A percentile compares a stretch with the other conserved stretches of the same genome.
Evolutionary conservation across 35 echinoderm and acorn worm genomes (phyloP).

Genomic region (Heliocidaris tuberculata): DNA sequence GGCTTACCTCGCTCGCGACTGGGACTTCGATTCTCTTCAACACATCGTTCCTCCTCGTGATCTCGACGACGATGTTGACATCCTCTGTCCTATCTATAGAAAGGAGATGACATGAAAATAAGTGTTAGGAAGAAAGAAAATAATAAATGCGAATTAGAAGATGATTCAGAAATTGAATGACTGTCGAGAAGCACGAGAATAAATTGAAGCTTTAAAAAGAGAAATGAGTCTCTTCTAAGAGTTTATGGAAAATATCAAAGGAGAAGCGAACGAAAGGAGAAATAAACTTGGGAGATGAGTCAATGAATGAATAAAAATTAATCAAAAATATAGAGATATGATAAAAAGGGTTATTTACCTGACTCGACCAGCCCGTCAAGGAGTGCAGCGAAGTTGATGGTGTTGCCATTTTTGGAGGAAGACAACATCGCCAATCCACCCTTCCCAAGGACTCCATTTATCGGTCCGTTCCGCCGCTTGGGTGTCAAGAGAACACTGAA

Average conservation of each 20-base stretch:
- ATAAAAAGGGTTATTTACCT: slow-evolving; percentile 1
- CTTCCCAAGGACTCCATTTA: slow-evolving; percentile 33
- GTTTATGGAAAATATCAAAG: too few species aligned
- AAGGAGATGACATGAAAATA: neutral
- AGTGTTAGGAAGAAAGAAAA: too few species aligned
- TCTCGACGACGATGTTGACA: slow-evolving; percentile 41
- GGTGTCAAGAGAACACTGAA: slow-evolving; percentile 67
- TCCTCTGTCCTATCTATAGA: slow-evolving; percentile 46
- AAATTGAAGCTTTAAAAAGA: too few species aligned
- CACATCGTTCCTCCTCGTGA: slow-evolving; percentile 51
- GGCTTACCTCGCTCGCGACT: slow-evolving; percentile 48
- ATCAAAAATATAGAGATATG: neutral
- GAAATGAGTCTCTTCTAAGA: too few species aligned
- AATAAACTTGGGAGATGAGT: too few species aligned
- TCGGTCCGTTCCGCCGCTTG: slow-evolving; percentile 39
- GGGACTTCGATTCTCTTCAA: slow-evolving; percentile 36
- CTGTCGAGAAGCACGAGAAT: too few species aligned
- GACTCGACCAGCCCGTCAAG: slow-evolving; percentile 72
- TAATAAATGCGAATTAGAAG: too few species aligned
- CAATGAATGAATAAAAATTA: too few species aligned
- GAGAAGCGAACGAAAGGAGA: too few species aligned
- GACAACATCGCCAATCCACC: slow-evolving; percentile 73
- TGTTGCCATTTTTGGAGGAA: slow-evolving; percentile 49
- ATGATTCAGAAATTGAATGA: too few species aligned
- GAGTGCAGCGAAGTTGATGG: slow-evolving; percentile 64